Conservation (phyloP, 2,888 invertebrate genomes). For the Gastrophysa polygoni region DNA sequence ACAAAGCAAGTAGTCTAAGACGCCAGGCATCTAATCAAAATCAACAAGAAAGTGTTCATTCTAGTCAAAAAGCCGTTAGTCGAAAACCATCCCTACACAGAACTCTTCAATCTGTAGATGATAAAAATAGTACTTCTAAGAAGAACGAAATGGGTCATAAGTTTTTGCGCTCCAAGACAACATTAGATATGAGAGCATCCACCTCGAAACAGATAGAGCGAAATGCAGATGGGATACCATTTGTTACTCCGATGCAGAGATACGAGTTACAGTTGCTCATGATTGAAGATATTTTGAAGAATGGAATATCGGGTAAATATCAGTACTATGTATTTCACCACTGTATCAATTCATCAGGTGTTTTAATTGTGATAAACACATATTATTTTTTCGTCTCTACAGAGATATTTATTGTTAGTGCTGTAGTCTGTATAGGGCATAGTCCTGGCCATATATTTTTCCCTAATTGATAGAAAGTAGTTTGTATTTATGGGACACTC, state of each 20-base stretch:
- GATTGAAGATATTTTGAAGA: slow-evolving; percentile 75
- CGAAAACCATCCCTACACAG: slow-evolving; percentile 13
- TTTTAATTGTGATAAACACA: too few relatives aligned
- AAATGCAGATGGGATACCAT: slow-evolving; percentile 59
- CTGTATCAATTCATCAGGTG: neutral
- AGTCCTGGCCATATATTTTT: too few relatives aligned
- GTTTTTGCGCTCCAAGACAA: slow-evolving; percentile 57
- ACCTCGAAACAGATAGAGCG: slow-evolving; percentile 52
- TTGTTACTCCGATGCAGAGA: slow-evolving; percentile 70
- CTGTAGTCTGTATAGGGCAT: too few relatives aligned
- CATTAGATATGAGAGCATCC: slow-evolving; percentile 50
- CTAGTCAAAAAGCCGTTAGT: slow-evolving; percentile 26
- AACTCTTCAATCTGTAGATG: slow-evolving; percentile 20
- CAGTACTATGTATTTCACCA: neutral
- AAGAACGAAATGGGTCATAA: slow-evolving; percentile 40
- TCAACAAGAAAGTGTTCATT: slow-evolving; percentile 25
- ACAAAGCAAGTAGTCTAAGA: slow-evolving; percentile 43
- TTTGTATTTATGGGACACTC: too few relatives aligned
- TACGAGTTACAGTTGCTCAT: slow-evolving; percentile 76
- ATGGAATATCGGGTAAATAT: slow-evolving; percentile 55
- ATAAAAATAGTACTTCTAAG: slow-evolving; percentile 22
- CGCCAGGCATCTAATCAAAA: slow-evolving; percentile 39
- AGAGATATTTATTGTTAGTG: too few relatives aligned
- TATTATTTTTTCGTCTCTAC: too few relatives aligned
- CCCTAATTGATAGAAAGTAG: too few relatives aligned